phyloP scores from a whole-genome alignment of 2,113 vertebrate genomes.

The Gnathonemus longibarbis region DNA sequence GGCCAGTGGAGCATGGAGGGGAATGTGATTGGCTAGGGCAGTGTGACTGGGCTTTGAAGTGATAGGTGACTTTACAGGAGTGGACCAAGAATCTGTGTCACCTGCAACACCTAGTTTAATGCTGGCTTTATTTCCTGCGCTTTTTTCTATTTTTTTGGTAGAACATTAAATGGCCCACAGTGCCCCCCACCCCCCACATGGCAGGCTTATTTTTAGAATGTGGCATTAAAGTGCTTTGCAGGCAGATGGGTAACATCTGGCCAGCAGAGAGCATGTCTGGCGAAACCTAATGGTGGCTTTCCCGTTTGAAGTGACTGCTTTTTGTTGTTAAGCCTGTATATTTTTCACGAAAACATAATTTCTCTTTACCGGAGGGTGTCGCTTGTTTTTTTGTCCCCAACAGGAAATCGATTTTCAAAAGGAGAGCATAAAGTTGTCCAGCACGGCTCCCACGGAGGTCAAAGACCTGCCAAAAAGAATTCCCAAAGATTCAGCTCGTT shows the following conservation, averaged over 20 bases:
- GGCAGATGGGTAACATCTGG: background rate
- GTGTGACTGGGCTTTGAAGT: background rate
- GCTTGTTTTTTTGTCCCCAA: constrained; percentile 29
- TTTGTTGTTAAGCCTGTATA: background rate
- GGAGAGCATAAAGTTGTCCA: constrained; percentile 73
- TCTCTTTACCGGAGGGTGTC: background rate
- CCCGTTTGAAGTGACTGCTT: background rate
- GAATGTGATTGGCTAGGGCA: background rate
- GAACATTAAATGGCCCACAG: background rate
- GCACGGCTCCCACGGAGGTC: constrained; percentile 68
- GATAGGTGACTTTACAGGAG: background rate
- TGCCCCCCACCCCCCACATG: background rate
- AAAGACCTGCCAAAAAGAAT: constrained; percentile 78
- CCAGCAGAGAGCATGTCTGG: background rate
- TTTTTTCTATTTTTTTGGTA: background rate
- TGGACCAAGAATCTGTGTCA: background rate
- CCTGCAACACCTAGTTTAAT: background rate
- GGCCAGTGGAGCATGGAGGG: background rate
- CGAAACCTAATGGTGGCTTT: background rate
- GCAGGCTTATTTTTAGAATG: background rate
- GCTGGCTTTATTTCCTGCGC: background rate
- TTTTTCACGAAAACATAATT: background rate
- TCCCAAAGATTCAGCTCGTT: constrained; percentile 76
- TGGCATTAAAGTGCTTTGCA: background rate
- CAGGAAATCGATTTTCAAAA: constrained; percentile 81